Evolutionary conservation across 2,113 vertebrate genomes (phyloP), one percentile per base, ranked within the genome.

Genomic region (Megaceryle maxima): DNA sequence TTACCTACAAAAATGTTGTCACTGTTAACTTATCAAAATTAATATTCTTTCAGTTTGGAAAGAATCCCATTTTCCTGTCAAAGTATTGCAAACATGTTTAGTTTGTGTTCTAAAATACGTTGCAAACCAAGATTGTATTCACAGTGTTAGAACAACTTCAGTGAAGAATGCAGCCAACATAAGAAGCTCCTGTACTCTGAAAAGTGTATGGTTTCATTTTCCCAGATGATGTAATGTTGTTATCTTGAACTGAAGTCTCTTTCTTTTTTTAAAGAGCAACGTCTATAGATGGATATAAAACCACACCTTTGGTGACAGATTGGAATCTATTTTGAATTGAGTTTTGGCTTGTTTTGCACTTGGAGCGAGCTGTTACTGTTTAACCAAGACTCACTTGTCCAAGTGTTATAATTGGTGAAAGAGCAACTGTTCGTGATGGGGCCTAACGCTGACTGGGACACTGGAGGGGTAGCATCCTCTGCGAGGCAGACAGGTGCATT

Each of bases 121-220:
- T 87, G 94, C 87, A 95, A 95, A 96, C 74, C 69, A 79, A 95
- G 80, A 86, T 37, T 94, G 87, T 92, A 87, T 88, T 97, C 72
- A 83, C 75, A 90, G 95, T 81, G 83, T 97, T 79, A 94, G 48
- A 95, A 73, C 80, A 92, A 95, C 83, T 96, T 87, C 51, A 89
- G 70, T 94, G 59, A 97, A 75, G 95, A 97, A 96, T 67, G 70
- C 79, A 96, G 79, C 60, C 87, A 90, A 56, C 73, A 25, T 87
- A 88, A 97, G 96, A 95, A 94, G 78, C 51, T 97, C 83, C 76
- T 96, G 81, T 96, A 92, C 90, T 97, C 85, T 57, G 88, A 94
- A 18, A 89, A 94, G 86, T 43, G 80, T 89, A 93, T 37, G 43
- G 76, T 94, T 96, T 77, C 75, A 69, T 95, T 97, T 97, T 96